These are phyloP conservation scores for Peromyscus polionotus DNA, from an alignment of 2,113 vertebrate species.

Conservation along the genomic window DNA sequence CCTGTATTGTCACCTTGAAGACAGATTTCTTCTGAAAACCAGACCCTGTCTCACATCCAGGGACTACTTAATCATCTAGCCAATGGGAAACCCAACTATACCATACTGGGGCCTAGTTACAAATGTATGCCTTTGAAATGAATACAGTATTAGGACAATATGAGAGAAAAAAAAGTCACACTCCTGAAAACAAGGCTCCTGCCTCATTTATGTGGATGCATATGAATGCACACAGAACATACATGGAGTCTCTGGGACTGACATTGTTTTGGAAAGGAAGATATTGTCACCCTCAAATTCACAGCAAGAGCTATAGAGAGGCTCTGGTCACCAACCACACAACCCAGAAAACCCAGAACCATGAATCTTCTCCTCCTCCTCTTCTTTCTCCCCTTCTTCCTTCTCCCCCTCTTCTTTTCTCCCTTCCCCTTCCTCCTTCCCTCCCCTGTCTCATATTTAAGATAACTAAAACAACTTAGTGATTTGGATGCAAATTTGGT, in stretches of 20 bases:
- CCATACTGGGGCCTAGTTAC: slow-evolving; percentile 76
- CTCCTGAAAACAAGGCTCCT: slow-evolving; percentile 38
- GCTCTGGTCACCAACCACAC: neutral
- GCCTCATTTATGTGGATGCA: neutral
- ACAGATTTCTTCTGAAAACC: slow-evolving; percentile 29
- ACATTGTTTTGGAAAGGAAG: neutral
- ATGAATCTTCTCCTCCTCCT: neutral
- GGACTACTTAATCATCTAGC: neutral
- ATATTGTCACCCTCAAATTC: neutral
- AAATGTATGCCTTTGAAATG: slow-evolving; percentile 76
- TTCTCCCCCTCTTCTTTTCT: neutral
- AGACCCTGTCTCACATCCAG: neutral
- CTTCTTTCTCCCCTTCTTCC: too few species aligned
- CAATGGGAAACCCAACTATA: slow-evolving; percentile 62
- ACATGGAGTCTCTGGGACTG: neutral
- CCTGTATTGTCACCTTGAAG: neutral
- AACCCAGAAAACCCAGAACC: neutral
- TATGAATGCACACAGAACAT: neutral
- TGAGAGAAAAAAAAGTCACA: slow-evolving; percentile 19
- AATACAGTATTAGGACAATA: slow-evolving; percentile 48
- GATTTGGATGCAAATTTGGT: slow-evolving; percentile 62
- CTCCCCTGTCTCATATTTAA: neutral
- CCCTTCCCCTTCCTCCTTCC: too few species aligned
- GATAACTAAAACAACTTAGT: slow-evolving; percentile 57
- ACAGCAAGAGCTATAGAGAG: neutral